A percentile compares a stretch with the other conserved stretches of the same genome.
Conservation (phyloP, 2,113 vertebrate species). For the Cynocephalus volans region DNA sequence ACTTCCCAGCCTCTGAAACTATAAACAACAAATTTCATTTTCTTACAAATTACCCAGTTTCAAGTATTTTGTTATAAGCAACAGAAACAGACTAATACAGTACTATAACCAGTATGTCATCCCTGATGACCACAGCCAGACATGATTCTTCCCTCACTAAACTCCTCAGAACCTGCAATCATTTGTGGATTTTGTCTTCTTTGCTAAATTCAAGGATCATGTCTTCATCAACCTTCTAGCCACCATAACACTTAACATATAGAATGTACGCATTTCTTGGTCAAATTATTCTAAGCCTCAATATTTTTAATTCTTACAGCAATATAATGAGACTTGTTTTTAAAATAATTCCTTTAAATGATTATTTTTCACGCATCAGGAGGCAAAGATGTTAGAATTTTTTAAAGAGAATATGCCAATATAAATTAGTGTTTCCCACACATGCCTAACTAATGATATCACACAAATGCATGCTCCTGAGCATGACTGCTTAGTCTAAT, state of each 20-base stretch:
- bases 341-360: background rate
- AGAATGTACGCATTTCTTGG: background rate
- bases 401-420: background rate
- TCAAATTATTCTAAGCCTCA: slow-evolving; percentile 24
- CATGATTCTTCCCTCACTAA: background rate
- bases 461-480: background rate
- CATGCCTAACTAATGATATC: background rate
- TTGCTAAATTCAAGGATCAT: background rate
- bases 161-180: background rate
- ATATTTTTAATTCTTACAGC: background rate
- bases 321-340: background rate
- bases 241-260: background rate
- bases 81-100: too few relatives aligned
- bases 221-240: background rate
- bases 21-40: too few relatives aligned
- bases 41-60: too few relatives aligned
- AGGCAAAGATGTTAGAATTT: background rate
- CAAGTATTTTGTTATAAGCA: too few relatives aligned
- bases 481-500: background rate
- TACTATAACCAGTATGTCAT: background rate
- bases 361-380: background rate
- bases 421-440: slow-evolving; percentile 20
- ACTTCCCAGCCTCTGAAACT: too few relatives aligned
- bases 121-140: background rate
- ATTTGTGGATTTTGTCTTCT: slow-evolving; percentile 11